Percentiles rank a stretch among this genome's conserved stretches.
These are phyloP conservation scores for Lepidurus couesii DNA, from an alignment of 1,140 invertebrate genomes.

Conservation along the genomic window DNA sequence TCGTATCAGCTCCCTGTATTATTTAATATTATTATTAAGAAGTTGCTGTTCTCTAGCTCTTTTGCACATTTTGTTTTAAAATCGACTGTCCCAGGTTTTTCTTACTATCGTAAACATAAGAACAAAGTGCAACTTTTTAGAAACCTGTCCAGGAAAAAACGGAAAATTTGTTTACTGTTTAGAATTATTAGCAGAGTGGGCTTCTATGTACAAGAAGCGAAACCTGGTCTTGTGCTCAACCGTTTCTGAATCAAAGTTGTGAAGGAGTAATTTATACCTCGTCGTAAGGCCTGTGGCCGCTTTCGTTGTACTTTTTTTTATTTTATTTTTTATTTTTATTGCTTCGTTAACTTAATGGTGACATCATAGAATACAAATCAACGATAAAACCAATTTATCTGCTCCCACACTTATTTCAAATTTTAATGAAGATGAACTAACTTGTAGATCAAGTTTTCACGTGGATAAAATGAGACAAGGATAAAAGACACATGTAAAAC, in stretches of 20 bases:
- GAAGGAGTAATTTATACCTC: conserved; percentile 13
- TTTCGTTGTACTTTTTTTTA: conserved; percentile 22
- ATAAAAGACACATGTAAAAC: no score
- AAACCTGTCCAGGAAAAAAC: conserved; percentile 27
- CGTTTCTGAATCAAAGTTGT: conserved; percentile 29
- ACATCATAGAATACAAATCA: not conserved
- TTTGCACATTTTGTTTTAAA: conserved; percentile 21
- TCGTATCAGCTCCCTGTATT: conserved; percentile 19
- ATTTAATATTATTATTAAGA: conserved; percentile 27
- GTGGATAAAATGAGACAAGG: no score
- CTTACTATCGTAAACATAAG: conserved; percentile 7
- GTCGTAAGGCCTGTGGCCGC: conserved; percentile 8
- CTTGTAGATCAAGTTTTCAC: no score
- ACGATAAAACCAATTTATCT: not conserved
- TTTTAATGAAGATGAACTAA: not conserved
- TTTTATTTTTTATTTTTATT: conserved; percentile 5
- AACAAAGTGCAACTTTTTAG: not conserved
- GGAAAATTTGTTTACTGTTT: not conserved
- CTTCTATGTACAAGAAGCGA: conserved; percentile 26
- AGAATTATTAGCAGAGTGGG: not conserved
- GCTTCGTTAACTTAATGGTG: conserved; percentile 11
- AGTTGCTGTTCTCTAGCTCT: conserved; percentile 19
- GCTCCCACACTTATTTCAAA: not conserved
- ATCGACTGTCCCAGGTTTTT: conserved; percentile 5
- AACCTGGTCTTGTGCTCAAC: conserved; percentile 35